Evolutionary conservation across 1,140 invertebrate species (phyloP).

Genomic region (Carcinoscorpius rotundicauda): DNA sequence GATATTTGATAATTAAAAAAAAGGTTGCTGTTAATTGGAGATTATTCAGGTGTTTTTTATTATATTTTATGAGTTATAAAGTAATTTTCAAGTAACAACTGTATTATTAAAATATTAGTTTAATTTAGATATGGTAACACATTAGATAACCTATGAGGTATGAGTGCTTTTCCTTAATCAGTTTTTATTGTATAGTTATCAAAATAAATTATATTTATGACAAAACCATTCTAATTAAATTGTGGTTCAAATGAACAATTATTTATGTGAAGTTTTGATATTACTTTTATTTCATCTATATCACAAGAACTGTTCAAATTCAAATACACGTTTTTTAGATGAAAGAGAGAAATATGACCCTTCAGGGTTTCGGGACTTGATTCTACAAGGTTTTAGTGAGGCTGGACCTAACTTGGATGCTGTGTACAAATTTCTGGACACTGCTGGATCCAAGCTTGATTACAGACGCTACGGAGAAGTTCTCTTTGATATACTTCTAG

Average conservation of each 20-base stretch:
- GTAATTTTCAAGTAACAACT: no score
- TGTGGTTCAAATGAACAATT: not conserved
- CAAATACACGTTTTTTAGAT: constrained; percentile 48
- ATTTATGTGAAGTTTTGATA: not conserved
- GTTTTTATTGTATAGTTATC: constrained; percentile 42
- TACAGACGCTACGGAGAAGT: constrained; percentile 94
- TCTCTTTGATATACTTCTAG: constrained; percentile 94
- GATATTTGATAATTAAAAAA: no score
- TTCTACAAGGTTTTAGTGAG: constrained; percentile 85
- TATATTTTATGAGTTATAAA: no score
- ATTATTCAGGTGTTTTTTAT: no score
- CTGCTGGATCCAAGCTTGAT: constrained; percentile 86
- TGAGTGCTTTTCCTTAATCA: no score
- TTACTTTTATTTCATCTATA: not conserved
- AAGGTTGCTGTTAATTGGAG: no score
- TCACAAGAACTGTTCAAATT: not conserved
- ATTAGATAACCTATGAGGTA: no score
- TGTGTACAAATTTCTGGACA: constrained; percentile 86
- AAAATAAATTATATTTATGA: constrained; percentile 27
- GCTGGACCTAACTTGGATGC: constrained; percentile 74
- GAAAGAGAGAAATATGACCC: constrained; percentile 99
- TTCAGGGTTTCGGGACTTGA: constrained; percentile 87
- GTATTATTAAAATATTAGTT: no score
- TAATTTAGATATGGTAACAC: no score
- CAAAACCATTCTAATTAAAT: not conserved